Evolutionary conservation across 2,113 vertebrate genomes (phyloP).

Genomic region (Silurus meridionalis): DNA sequence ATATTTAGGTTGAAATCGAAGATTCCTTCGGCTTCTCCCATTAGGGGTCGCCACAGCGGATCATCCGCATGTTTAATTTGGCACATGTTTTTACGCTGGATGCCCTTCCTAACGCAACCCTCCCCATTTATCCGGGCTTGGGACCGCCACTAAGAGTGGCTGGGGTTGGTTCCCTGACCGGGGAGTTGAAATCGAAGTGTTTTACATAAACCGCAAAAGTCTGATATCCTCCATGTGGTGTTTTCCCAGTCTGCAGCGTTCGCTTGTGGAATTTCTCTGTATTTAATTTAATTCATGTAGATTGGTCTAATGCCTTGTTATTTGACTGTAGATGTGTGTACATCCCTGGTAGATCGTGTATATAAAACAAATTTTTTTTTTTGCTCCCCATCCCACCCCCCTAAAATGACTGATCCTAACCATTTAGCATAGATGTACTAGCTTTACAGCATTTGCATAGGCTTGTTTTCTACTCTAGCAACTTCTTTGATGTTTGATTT

Average conservation of each 20-base stretch:
- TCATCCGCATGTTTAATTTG: too few species aligned
- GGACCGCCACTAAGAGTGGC: too few species aligned
- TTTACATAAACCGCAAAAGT: not conserved
- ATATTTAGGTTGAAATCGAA: not conserved
- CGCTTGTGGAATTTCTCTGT: slow-evolving; percentile 10
- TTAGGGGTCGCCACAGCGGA: too few species aligned
- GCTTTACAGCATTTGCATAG: slow-evolving; percentile 1
- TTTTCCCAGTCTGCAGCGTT: slow-evolving; percentile 24
- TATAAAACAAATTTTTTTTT: not conserved
- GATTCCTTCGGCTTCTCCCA: too few species aligned
- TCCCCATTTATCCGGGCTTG: too few species aligned
- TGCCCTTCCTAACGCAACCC: too few species aligned
- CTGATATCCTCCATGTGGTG: not conserved
- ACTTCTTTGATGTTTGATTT: slow-evolving; percentile 25
- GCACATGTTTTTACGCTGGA: too few species aligned
- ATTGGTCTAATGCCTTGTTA: slow-evolving; percentile 14
- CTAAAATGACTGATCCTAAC: slow-evolving; percentile 15
- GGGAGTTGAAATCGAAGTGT: not conserved
- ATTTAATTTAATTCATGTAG: slow-evolving; percentile 29
- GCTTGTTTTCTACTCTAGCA: slow-evolving; percentile 17
- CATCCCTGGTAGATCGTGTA: slow-evolving; percentile 15
- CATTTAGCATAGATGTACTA: slow-evolving; percentile 7
- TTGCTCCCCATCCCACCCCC: not conserved
- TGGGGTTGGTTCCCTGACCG: too few species aligned
- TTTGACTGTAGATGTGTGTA: slow-evolving; percentile 27